Evolutionary conservation across 2,797 vertebrate genomes (phyloP), one percentile per base, ranked within the genome.

Genomic region (Schizothorax lantsangensis): DNA sequence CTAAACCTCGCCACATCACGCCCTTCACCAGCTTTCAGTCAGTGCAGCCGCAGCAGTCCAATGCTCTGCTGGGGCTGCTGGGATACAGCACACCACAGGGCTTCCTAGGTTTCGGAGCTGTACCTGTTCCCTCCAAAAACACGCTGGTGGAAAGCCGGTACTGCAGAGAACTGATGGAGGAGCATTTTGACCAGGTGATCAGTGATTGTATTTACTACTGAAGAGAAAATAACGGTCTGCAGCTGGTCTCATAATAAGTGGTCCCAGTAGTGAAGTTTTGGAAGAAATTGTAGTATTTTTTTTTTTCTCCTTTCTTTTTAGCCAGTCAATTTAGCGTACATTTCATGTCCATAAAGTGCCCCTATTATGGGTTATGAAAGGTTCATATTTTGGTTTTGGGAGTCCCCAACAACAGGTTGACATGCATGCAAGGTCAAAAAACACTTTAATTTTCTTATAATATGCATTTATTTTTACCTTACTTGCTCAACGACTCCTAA

Each of bases 11-110:
- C 10, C 98, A 99, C 92, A 98, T 99, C 89, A 99, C 98, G 2
- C 98, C 98, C 21, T 99, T 99, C 92, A 97, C 97, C 83, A 98
- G 97, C 89, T 98, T 99, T 93, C 98, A 99, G 95, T 98, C 97
- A 0, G 95, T 98, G 19, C 98, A 99, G 94, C 97, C 98, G 1
- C 98, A 97, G 84, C 98, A 98, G 94, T 97, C 97, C 21, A 99
- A 98, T 0, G 98, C 98, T 66, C 95, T 99, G 92, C 95, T 98
- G 85, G 97, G 98, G 21, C 95, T 99, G 47, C 92, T 99, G 92
- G 98, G 98, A 0, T 99, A 97, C 92, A 98, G 95, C 88, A 96
- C 97, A 10, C 97, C 97, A 59, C 98, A 98, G 87, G 96, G 97
- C 89, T 97, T 98, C 90, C 94, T 98, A 92, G 97, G 96, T 3